Evolutionary conservation across 2,888 invertebrate genomes (phyloP).

Genomic region (Nomada fabriciana): DNA sequence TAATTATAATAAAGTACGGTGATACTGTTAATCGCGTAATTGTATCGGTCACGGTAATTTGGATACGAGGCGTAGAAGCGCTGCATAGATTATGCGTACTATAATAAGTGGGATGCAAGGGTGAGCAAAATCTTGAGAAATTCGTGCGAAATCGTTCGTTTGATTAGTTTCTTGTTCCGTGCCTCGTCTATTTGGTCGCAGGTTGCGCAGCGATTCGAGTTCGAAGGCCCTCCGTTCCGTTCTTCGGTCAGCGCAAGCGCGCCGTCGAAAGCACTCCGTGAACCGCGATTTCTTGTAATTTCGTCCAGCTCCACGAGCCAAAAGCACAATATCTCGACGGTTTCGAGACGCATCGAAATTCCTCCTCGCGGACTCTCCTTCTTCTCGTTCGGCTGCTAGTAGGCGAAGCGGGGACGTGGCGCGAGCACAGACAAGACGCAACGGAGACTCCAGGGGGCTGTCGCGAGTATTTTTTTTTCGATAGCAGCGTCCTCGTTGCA

Average conservation of each 20-base stretch:
- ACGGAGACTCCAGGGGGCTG: no score
- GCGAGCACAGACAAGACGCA: no score
- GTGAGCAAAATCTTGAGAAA: constrained; percentile 76
- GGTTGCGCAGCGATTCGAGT: no score
- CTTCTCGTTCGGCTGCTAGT: constrained; percentile 22
- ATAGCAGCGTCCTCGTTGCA: constrained; percentile 17
- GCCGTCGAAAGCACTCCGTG: constrained; percentile 50
- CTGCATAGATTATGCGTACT: constrained; percentile 26
- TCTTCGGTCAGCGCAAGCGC: constrained; percentile 52
- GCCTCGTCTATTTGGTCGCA: background rate
- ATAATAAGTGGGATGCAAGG: constrained; percentile 23
- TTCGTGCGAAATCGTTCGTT: constrained; percentile 49
- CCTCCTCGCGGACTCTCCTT: constrained; percentile 44
- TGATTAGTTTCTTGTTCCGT: background rate
- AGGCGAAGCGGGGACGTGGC: constrained; percentile 15
- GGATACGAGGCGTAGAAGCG: constrained; percentile 34
- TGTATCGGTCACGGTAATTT: constrained; percentile 71
- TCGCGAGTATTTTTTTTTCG: constrained; percentile 13
- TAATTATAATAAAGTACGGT: constrained; percentile 81
- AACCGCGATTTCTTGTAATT: constrained; percentile 70
- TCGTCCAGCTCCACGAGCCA: constrained; percentile 73
- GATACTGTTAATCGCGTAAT: constrained; percentile 80
- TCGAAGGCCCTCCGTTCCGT: background rate
- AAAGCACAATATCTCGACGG: constrained; percentile 52
- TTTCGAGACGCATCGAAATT: constrained; percentile 47